These are phyloP conservation scores for Oryzias javanicus DNA, from an alignment of 2,113 vertebrate genomes.

Conservation along the genomic window DNA sequence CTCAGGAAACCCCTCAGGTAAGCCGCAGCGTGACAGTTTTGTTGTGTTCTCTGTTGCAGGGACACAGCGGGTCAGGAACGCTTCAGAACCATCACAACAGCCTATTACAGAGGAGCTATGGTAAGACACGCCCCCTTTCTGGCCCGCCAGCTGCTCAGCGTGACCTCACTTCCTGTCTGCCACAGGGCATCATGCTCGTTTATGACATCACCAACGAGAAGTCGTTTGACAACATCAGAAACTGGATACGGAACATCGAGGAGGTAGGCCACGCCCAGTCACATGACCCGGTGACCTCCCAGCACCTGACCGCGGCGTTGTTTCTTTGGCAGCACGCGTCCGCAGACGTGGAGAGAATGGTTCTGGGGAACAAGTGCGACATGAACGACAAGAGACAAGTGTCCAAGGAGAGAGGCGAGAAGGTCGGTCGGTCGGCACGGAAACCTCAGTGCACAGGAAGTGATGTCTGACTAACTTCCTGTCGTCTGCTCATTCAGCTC, in stretches of 20 bases:
- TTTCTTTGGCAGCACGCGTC: constrained; percentile 84
- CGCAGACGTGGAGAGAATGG: constrained; percentile 94
- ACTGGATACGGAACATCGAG: constrained; percentile 98
- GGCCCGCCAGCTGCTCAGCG: neutral
- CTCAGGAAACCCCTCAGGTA: too few relatives aligned
- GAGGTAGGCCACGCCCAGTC: constrained; percentile 77
- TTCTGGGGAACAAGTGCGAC: constrained; percentile 96
- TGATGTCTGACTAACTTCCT: neutral
- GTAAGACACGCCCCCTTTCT: constrained; percentile 65
- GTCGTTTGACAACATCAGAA: constrained; percentile 97
- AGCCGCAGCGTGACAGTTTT: neutral
- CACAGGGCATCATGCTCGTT: constrained; percentile 95
- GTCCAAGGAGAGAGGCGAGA: constrained; percentile 93
- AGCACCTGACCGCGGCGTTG: neutral
- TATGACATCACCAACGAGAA: constrained; percentile 98
- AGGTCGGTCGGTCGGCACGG: constrained; percentile 43
- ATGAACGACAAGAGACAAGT: constrained; percentile 98
- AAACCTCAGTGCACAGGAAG: neutral
- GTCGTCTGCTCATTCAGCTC: constrained; percentile 74
- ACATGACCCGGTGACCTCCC: neutral
- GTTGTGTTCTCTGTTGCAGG: constrained; percentile 56
- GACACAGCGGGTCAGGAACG: constrained; percentile 92
- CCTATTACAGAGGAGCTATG: constrained; percentile 93
- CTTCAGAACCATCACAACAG: constrained; percentile 92
- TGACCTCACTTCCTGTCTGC: constrained; percentile 45